Evolutionary conservation across 2,888 invertebrate genomes (phyloP), one percentile per base, ranked within the genome.

Genomic region (Eupithecia pulchellata): DNA sequence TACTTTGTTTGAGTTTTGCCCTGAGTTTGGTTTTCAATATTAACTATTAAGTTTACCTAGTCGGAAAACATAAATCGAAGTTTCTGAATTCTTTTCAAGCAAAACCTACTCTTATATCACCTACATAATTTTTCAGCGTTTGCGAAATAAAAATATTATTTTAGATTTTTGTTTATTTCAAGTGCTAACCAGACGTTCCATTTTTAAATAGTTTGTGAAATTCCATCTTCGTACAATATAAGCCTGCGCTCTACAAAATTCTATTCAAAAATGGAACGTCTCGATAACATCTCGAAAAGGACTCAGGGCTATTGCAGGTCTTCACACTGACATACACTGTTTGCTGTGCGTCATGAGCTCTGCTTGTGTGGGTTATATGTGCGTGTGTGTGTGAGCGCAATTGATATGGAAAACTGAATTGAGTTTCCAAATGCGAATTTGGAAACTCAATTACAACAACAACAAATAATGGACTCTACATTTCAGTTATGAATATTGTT

Each of bases 341-440:
- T 42, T 6, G n/a, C 42, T 9, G 42, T 47, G 42, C 42, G n/a
- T 47, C 42, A 47, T 20, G 5, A 2, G 20, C n/a, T 0, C n/a
- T 42, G 42, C n/a, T 4, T n/a, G 8, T 39, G 17, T 39, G 17
- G 42, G n/a, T 4, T n/a, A 5, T 39, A 13, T 39, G 17, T 39
- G 0, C 17, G 17, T 39, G 0, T 47, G 42, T 47, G 20, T 20
- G n/a, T 20, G n/a, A 20, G 42, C 20, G 42, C 42, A 20, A 47
- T 47, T 20, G n/a, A 47, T 47, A 47, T 20, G 42, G 42, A 47
- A 47, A 47, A 47, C 42, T 47, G 42, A 47, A n/a, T n/a, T n/a
- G 5, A 47, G 42, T 47, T 47, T 20, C 9, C 9, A 47, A 47
- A 9, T 20, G 20, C 17, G 20, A 47, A 20, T 42, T 42, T 42